Conservation (phyloP, 53 echinoderm and acorn worm genomes). For the Glandiceps talaboti region DNA sequence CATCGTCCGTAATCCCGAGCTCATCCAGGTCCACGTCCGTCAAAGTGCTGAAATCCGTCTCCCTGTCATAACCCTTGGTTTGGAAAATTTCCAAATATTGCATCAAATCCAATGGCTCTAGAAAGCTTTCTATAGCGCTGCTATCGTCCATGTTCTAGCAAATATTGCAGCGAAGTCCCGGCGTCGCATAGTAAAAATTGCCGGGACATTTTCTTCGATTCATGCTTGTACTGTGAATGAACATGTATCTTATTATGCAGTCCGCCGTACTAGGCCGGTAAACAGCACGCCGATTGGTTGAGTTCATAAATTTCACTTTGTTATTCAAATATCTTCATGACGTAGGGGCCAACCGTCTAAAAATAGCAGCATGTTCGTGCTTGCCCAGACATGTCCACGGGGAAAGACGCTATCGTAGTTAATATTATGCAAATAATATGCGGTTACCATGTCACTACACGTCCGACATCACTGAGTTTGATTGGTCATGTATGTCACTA, state of each 20-base stretch:
- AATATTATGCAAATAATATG: neutral
- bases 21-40: constrained; percentile 55
- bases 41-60: constrained; percentile 73
- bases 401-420: neutral
- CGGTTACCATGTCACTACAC: neutral
- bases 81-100: constrained; percentile 84
- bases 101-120: constrained; percentile 83
- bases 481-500: too few species aligned
- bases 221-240: neutral
- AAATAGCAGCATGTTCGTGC: constrained; percentile 9
- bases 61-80: constrained; percentile 94
- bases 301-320: neutral
- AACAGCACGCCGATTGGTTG: neutral
- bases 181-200: neutral
- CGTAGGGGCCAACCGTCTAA: neutral
- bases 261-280: neutral
- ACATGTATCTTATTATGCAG: neutral
- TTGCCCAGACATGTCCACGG: constrained; percentile 89
- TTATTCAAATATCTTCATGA: neutral
- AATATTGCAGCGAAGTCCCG: neutral
- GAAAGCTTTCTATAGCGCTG: constrained; percentile 85
- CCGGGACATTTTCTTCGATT: neutral
- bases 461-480: too few species aligned
- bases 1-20: constrained; percentile 64
- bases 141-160: constrained; percentile 18